Evolutionary conservation across 2,113 vertebrate genomes (phyloP).

Genomic region (Tragelaphus strepsiceros): DNA sequence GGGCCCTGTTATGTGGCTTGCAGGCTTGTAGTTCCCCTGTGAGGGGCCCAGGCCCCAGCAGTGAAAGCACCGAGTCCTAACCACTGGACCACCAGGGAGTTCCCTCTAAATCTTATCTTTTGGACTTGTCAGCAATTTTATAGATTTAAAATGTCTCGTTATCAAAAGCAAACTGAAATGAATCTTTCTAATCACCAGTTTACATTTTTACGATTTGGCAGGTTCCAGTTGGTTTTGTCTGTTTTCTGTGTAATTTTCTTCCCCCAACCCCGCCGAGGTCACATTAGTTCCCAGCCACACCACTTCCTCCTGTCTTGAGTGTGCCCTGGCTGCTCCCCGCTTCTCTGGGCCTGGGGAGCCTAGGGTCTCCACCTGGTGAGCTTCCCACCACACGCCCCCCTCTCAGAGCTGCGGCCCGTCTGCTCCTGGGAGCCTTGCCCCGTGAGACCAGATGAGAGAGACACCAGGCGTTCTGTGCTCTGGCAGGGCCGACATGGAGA

Average conservation of each 20-base stretch:
- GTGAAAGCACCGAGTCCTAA: background rate
- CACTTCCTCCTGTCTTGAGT: accelerated
- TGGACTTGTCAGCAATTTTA: background rate
- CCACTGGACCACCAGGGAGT: background rate
- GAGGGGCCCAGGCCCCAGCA: background rate
- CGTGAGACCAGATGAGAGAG: accelerated
- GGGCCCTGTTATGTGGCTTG: background rate
- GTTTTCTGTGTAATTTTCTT: background rate
- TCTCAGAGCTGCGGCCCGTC: background rate
- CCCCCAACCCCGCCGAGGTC: accelerated
- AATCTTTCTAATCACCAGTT: background rate
- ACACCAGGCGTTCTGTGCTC: background rate
- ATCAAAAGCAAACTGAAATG: background rate
- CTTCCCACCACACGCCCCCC: accelerated
- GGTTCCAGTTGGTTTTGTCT: background rate
- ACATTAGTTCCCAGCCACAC: background rate
- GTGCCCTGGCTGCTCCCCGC: accelerated
- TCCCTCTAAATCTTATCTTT: background rate
- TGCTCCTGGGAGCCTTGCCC: background rate
- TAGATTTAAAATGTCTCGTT: background rate
- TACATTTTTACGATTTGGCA: background rate
- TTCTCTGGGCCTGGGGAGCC: too few species aligned
- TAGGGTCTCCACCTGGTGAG: background rate
- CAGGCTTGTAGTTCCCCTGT: background rate
- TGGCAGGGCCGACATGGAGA: too few species aligned